Percentiles rank a stretch among this genome's conserved stretches.
Conservation (phyloP, 1,140 invertebrate species). For the Leptinotarsa texana region DNA sequence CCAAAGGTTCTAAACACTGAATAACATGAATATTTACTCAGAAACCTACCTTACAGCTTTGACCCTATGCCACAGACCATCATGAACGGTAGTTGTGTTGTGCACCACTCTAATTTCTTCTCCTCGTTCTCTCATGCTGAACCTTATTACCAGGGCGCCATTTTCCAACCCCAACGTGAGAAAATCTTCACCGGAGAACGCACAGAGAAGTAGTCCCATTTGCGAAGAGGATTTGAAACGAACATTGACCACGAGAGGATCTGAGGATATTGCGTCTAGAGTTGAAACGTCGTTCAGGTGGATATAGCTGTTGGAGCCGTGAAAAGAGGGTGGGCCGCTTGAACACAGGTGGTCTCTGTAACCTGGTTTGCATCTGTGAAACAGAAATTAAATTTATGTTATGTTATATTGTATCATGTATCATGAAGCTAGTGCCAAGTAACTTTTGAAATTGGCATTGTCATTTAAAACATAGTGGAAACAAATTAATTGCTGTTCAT, state of each 20-base stretch:
- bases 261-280: conserved; percentile 70
- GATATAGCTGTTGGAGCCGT: conserved; percentile 68
- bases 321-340: conserved; percentile 51
- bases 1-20: no score
- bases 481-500: no score
- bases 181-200: conserved; percentile 77
- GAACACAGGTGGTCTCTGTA: conserved; percentile 52
- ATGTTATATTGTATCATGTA: no score
- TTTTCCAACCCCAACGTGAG: conserved; percentile 82
- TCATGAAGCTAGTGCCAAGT: no score
- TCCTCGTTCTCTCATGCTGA: conserved; percentile 73
- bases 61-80: conserved; percentile 90
- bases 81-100: conserved; percentile 85
- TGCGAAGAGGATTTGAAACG: conserved; percentile 67
- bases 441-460: no score
- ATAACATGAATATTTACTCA: no score
- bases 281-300: conserved; percentile 73
- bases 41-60: conserved; percentile 77
- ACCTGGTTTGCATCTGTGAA: conserved; percentile 43
- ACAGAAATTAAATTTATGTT: not conserved
- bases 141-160: conserved; percentile 69
- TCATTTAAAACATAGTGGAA: no score
- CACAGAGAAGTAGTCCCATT: conserved; percentile 88
- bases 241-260: conserved; percentile 81
- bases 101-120: conserved; percentile 76